Evolutionary conservation across 2,113 vertebrate genomes (phyloP).

Genomic region (Thalassarche chlororhynchos): DNA sequence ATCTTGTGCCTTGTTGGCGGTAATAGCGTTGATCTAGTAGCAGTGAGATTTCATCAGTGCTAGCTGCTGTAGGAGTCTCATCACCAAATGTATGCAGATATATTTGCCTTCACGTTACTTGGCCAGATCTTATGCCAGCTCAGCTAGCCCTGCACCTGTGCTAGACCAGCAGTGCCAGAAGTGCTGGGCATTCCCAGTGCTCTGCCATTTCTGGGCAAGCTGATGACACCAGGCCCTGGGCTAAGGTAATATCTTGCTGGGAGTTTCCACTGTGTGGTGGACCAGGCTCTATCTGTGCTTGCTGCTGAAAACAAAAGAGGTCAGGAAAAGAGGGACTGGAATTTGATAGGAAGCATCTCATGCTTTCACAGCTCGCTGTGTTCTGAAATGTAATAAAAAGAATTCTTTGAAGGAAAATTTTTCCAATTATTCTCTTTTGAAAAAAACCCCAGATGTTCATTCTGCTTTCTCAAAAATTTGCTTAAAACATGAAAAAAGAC

Average conservation of each 20-base stretch:
- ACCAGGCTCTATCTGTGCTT: neutral
- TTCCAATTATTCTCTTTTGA: neutral
- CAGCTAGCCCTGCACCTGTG: neutral
- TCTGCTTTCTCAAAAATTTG: neutral
- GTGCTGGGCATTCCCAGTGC: neutral
- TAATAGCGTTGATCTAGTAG: neutral
- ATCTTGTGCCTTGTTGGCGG: neutral
- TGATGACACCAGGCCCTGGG: neutral
- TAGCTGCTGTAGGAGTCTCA: neutral
- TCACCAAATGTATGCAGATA: neutral
- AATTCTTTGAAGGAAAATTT: neutral
- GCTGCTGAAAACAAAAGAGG: neutral
- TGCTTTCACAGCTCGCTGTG: neutral
- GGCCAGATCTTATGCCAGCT: neutral
- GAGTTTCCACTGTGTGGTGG: neutral
- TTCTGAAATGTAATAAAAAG: neutral
- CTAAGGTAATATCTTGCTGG: neutral
- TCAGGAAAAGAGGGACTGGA: neutral
- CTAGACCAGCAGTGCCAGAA: neutral
- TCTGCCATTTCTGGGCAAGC: neutral
- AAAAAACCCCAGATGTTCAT: neutral
- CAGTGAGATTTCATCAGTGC: neutral
- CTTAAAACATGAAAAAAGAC: neutral
- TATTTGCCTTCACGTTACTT: rapidly evolving
- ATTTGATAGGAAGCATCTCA: neutral